Conservation (phyloP, 2,113 vertebrate genomes). For the Mellivora capensis region DNA sequence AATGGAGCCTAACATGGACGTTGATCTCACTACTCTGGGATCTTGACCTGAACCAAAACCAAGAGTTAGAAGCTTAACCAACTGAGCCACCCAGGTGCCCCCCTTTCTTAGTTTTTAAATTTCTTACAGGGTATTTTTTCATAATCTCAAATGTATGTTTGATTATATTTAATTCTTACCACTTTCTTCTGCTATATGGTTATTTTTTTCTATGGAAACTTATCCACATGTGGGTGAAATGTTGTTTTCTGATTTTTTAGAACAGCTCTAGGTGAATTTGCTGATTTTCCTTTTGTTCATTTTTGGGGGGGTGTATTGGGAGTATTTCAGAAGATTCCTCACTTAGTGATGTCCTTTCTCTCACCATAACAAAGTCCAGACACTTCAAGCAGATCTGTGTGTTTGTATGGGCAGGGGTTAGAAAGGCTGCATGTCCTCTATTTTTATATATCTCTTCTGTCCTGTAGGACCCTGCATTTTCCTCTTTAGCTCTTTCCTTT, state of each 20-base stretch:
- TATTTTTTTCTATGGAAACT: neutral
- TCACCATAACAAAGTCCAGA: neutral
- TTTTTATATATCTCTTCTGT: conserved; percentile 9
- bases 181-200: neutral
- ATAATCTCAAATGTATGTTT: neutral
- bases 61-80: neutral
- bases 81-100: neutral
- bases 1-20: neutral
- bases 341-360: neutral
- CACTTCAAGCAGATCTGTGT: neutral
- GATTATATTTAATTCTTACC: conserved; percentile 14
- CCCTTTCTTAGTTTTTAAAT: neutral
- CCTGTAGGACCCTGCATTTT: neutral
- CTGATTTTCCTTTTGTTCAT: neutral
- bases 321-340: neutral
- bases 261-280: neutral
- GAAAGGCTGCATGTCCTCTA: neutral
- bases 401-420: neutral
- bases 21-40: neutral
- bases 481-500: neutral
- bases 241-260: neutral
- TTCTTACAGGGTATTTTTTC: neutral
- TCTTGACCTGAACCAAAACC: neutral
- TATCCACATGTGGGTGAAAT: neutral
- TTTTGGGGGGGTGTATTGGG: neutral